Base-by-base conservation (phyloP, 2,797 vertebrate species). In the Helarctos malayanus region DNA sequence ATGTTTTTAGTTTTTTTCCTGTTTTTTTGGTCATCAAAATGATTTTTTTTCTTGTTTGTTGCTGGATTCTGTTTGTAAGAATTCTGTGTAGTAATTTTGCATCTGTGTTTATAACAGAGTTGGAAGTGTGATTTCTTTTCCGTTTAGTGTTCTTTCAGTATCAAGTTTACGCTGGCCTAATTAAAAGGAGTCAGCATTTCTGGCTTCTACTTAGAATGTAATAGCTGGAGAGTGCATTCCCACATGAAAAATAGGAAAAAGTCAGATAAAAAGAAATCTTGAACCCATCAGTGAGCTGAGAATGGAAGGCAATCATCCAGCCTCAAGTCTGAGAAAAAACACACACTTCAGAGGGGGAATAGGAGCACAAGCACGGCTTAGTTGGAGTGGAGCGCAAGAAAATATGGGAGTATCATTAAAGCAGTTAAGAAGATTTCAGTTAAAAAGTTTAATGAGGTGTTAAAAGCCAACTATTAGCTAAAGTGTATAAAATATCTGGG, bases 111-210 rank as follows among this genome's bases (percentile, higher is more conserved):
- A 68, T 81, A 85, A 35, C 38, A 89, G 52, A 83, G 12, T 57
- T 82, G 45, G 29, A 95, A 69, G 13, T 69, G 11, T 94, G 57
- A 61, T 57, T 65, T 81, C 3, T 45, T 35, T 86, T 57, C 38
- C 59, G 49, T 81, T 91, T 86, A 81, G 38, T 79, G 47, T 23
- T 73, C 49, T 65, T 80, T 75, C 57, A 81, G 56, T 75, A 47
- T 86, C 47, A 65, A 41, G 32, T 86, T 65, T 93, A 81, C 68
- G 52, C 65, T 86, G 75, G 27, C 12, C 57, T 81, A 86, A 94
- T 80, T 93, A 94, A 86, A 68, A 45, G 2, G 6, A 80, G n/a
- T 57, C 0, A 1, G 11, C 18, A 84, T 4, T 88, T 87, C 7
- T 29, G 65, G 21, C 29, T 94, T 84, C 41, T 80, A 56, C 12